Evolutionary conservation across 2,113 vertebrate species (phyloP), one percentile per base, ranked within the genome.

Genomic region (Pachyramphus minor): DNA sequence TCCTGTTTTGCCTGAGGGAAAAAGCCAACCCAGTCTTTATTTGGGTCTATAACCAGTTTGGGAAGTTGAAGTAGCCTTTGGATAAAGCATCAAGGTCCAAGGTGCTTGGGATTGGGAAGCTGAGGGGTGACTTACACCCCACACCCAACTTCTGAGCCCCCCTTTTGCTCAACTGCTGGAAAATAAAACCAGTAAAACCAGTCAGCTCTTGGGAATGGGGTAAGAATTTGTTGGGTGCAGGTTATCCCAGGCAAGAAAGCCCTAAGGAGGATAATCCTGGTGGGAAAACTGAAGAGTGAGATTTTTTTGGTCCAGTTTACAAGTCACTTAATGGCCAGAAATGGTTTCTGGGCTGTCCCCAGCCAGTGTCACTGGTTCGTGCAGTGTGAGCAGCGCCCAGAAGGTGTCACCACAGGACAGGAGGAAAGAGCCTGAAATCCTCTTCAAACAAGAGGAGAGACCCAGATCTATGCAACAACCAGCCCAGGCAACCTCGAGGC

Each of bases 331-430:
- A 22, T 6, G 18, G 25, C 5, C 56, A 22, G 27, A 41, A 47
- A 25, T 1, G 7, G 2, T 77, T 82, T 41, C 33, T 45, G 67
- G 37, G 39, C 42, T 39, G 35, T 28, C 18, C 19, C 31, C 35
- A 8, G 2, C 7, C 24, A 2, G 7, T 3, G 16, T 11, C 2
- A 0, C 56, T 11, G 16, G 1, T 33, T 49, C 28, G 20, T 96
- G 93, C 93, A 86, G 23, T 91, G 39, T 74, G 59, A 74, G 11
- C 11, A 31, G 8, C 4, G 77, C 35, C 96, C 96, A 96, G 89
- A 35, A 97, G 97, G 82, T 96, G 94, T 91, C 94, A 92, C 53
- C 47, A 62, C 15, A 97, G 73, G 90, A 92, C 86, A 94, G 63
- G 1, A 30, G 56, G 55, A 8, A 2, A 47, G 30, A 4, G 12